Conservation (phyloP, 2,888 invertebrate genomes). For the Macropis europaea region DNA sequence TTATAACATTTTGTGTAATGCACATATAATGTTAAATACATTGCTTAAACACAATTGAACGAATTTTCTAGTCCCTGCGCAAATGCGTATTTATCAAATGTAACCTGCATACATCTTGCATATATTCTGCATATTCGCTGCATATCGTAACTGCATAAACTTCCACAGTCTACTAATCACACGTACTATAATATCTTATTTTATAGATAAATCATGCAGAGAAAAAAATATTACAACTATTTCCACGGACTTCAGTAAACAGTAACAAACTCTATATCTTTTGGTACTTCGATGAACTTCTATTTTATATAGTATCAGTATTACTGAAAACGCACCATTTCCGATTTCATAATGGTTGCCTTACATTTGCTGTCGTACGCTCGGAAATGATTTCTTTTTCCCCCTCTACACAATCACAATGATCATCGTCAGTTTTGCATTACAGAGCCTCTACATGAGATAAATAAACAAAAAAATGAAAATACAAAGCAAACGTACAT, state of each 20-base stretch:
- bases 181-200: too few relatives aligned
- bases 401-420: conserved; percentile 23
- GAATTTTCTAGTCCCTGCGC: too few relatives aligned
- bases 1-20: too few relatives aligned
- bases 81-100: too few relatives aligned
- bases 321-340: conserved; percentile 57
- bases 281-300: conserved; percentile 63
- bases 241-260: conserved; percentile 47
- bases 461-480: conserved; percentile 63
- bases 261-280: conserved; percentile 55
- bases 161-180: too few relatives aligned
- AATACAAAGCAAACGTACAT: conserved; percentile 64
- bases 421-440: conserved; percentile 51
- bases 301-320: conserved; percentile 55
- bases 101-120: too few relatives aligned
- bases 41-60: too few relatives aligned
- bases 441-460: conserved; percentile 59
- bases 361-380: conserved; percentile 37
- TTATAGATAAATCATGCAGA: too few relatives aligned
- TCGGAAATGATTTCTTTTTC: conserved; percentile 25
- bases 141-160: too few relatives aligned
- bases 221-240: too few relatives aligned
- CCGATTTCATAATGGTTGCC: conserved; percentile 37
- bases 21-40: too few relatives aligned
- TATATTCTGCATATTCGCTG: too few relatives aligned